A percentile compares a stretch with the other conserved stretches of the same genome.
phyloP scores from a whole-genome alignment of 1,140 invertebrate species.

The Acromyrmex charruanus region DNA sequence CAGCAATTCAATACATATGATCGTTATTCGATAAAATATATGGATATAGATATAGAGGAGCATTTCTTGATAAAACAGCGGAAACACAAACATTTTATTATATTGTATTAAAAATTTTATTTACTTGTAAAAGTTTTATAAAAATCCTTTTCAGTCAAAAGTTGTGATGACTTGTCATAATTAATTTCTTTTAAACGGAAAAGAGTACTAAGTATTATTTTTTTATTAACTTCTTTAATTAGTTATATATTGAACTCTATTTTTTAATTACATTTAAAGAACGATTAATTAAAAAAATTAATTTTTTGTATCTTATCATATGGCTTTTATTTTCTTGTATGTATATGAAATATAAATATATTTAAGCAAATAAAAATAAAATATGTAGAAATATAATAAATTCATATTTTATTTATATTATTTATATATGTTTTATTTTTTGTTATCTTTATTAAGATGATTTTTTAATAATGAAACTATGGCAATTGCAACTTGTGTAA shows the following conservation, averaged over 20 bases:
- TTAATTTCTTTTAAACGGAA: background rate
- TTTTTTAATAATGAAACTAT: slow-evolving; percentile 8
- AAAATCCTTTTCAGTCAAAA: background rate
- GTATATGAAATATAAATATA: background rate
- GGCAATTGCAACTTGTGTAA: background rate
- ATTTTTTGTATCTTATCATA: background rate
- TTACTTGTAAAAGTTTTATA: background rate
- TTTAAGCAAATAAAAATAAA: slow-evolving; percentile 4
- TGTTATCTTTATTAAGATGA: background rate
- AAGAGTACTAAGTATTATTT: background rate
- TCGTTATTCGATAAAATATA: background rate
- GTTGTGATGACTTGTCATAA: background rate
- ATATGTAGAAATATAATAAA: background rate
- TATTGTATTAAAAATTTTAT: background rate
- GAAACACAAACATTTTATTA: background rate
- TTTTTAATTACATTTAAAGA: background rate
- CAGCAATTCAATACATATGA: slow-evolving; percentile 4
- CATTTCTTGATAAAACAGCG: background rate
- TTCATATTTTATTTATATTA: background rate
- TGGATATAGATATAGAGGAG: background rate
- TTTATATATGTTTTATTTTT: background rate
- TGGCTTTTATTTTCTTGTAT: background rate
- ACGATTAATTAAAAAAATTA: background rate
- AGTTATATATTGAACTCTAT: background rate
- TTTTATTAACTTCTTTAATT: background rate